Percentiles rank a stretch among this genome's conserved stretches.
Evolutionary conservation across 2,113 vertebrate species (phyloP).

Genomic region (Speoplatyrhinus poulsoni): DNA sequence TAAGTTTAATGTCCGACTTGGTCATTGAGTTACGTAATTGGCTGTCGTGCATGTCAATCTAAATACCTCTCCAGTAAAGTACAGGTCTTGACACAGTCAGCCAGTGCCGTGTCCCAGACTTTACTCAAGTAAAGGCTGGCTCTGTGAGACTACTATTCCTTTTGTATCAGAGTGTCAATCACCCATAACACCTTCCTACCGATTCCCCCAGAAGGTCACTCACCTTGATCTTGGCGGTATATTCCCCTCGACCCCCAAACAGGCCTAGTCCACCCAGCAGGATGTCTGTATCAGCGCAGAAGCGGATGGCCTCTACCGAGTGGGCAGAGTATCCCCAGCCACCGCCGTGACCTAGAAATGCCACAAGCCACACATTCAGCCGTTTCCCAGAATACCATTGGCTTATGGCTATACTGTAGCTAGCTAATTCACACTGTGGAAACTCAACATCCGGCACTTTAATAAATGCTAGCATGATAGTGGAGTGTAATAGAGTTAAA

Average conservation of each 20-base stretch:
- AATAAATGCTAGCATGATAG: neutral
- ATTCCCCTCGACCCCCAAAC: constrained; percentile 97
- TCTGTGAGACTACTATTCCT: too few relatives aligned
- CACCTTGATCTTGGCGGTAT: constrained; percentile 99
- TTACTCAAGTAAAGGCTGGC: too few relatives aligned
- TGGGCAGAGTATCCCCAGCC: constrained; percentile 99
- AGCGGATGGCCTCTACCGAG: constrained; percentile 97
- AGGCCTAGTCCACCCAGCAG: constrained; percentile 94
- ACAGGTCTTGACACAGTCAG: too few relatives aligned
- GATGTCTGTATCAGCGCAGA: constrained; percentile 95
- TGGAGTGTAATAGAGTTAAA: neutral
- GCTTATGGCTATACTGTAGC: neutral
- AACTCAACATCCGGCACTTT: too few relatives aligned
- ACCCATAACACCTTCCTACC: neutral
- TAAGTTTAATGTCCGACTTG: too few relatives aligned
- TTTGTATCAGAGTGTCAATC: neutral
- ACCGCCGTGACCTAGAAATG: constrained; percentile 91
- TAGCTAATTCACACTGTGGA: neutral
- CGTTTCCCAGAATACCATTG: neutral
- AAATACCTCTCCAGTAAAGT: too few relatives aligned
- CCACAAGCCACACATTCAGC: neutral
- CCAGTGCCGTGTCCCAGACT: too few relatives aligned
- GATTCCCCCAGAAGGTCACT: constrained; percentile 8
- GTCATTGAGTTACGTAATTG: too few relatives aligned
- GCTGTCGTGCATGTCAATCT: too few relatives aligned